These are phyloP conservation scores for Halichoerus grypus DNA, from an alignment of 2,113 vertebrate species.

Conservation along the genomic window DNA sequence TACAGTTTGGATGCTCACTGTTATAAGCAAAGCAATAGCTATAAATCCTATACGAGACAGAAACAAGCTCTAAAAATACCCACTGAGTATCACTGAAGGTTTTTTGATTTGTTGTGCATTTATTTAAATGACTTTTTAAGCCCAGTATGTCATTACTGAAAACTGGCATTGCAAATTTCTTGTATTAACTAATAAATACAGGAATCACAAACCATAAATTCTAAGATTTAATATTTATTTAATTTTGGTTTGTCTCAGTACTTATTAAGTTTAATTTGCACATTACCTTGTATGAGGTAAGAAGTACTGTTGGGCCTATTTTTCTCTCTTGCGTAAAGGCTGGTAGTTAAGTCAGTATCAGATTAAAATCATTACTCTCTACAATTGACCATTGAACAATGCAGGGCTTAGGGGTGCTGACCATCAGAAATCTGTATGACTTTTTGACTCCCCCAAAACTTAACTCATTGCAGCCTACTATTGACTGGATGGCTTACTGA, in stretches of 20 bases:
- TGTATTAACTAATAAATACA: neutral
- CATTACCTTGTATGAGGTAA: neutral
- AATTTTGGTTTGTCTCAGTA: neutral
- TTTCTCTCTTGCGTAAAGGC: neutral
- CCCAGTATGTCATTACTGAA: neutral
- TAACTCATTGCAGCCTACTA: neutral
- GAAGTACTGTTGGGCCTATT: neutral
- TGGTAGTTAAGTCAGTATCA: neutral
- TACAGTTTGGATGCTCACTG: neutral
- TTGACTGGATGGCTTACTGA: neutral
- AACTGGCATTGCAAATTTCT: neutral
- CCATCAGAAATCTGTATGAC: neutral
- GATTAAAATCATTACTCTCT: neutral
- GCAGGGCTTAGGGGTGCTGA: neutral
- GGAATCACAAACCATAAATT: neutral
- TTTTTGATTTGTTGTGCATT: neutral
- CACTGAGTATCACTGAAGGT: neutral
- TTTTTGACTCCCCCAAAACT: neutral
- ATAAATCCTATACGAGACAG: neutral
- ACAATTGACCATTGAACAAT: neutral
- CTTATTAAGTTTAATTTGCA: neutral
- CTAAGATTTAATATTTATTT: neutral
- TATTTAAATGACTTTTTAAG: conserved; percentile 18
- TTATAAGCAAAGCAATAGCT: neutral
- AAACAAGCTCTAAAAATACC: neutral